Evolutionary conservation across 2,888 invertebrate species (phyloP).

Genomic region (Phorcus lineatus): DNA sequence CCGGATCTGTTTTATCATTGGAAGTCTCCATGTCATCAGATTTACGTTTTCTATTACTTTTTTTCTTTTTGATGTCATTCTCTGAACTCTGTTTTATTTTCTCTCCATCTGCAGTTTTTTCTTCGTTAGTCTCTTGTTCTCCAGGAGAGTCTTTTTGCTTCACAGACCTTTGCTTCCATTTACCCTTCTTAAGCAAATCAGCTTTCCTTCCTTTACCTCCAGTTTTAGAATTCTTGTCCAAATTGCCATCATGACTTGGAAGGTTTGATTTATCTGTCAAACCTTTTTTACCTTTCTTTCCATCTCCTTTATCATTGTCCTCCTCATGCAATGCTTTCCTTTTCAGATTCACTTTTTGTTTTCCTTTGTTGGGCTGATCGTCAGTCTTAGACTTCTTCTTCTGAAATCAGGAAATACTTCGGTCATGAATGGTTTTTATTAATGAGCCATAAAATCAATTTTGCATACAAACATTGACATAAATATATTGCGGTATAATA

Average conservation of each 20-base stretch:
- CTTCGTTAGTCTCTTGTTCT: too few relatives aligned
- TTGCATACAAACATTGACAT: too few relatives aligned
- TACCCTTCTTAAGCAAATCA: too few relatives aligned
- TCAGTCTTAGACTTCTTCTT: background rate
- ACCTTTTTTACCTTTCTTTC: constrained; percentile 17
- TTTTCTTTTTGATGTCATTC: background rate
- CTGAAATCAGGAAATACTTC: background rate
- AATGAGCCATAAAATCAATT: too few relatives aligned
- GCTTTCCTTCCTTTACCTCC: too few relatives aligned
- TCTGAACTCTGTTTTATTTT: too few relatives aligned
- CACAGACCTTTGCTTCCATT: too few relatives aligned
- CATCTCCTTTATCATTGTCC: background rate
- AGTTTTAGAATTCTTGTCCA: background rate
- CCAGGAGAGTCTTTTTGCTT: too few relatives aligned
- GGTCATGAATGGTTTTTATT: too few relatives aligned
- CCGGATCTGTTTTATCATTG: background rate
- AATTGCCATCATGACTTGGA: background rate
- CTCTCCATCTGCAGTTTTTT: too few relatives aligned
- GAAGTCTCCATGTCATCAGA: too few relatives aligned
- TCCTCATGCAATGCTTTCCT: background rate
- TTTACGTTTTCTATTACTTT: background rate
- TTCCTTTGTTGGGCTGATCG: background rate
- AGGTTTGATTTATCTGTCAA: background rate
- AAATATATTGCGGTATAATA: too few relatives aligned
- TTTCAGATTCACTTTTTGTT: background rate